Base-by-base conservation (phyloP, 2,797 vertebrate species). In the Chaetodon trifasciatus region DNA sequence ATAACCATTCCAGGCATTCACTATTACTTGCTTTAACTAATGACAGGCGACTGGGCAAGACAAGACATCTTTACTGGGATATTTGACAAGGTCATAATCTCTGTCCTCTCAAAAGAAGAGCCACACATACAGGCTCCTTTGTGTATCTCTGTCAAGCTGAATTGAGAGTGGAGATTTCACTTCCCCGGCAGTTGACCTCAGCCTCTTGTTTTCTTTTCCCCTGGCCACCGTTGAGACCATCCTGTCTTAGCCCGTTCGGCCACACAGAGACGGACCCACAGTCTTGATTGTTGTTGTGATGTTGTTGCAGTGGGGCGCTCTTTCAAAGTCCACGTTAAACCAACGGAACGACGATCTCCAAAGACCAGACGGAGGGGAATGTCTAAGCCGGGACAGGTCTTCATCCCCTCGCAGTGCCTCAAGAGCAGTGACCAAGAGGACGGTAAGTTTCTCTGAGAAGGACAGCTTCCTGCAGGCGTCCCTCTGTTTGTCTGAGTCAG, bases 221-320 rank as follows among this genome's bases (percentile, higher is more conserved):
- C 71, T 65, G 84, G 84, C 85, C 84, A 86, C 89, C 82, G 68
- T 87, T 88, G 91, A 89, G 90, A 70, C 74, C 89, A 37, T 93
- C 87, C 84, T 68, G 81, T 92, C 84, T 67, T 55, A 49, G 83
- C 78, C 72, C 53, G 66, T 58, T 56, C 56, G n/a, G 69, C 74
- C 78, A 61, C 69, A 65, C 79, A 58, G 75, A 83, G 72, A 77
- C 81, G 32, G 74, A 79, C 60, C 88, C 53, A 24, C 46, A 37
- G 72, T 83, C 78, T 70, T 93, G 85, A 94, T 78, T 86, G 75
- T 89, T 91, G 85, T 86, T 93, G 80, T 94, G 88, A 89, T 95
- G 94, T 95, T 88, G 73, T 94, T 95, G 81, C 93, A 96, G 96
- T 86, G 90, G 11, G 86, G 69, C 40, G 77, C 82, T 23, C 84